A percentile compares a stretch with the other conserved stretches of the same genome.
phyloP scores from a whole-genome alignment of 2,113 vertebrate species.

The Bujurquina vittata region DNA sequence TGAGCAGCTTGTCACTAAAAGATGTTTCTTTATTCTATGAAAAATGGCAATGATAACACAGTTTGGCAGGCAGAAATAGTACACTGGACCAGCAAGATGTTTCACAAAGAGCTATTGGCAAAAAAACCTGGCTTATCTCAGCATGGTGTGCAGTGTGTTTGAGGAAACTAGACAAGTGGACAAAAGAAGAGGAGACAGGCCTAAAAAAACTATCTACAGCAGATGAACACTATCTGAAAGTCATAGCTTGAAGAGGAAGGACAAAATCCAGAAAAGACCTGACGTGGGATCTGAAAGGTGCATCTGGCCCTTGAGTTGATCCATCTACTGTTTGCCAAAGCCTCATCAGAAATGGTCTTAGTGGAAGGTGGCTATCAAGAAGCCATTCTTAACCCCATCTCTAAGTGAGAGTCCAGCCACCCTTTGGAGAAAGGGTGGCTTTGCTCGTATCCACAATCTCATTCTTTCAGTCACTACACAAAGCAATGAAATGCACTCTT shows the following conservation, averaged over 20 bases:
- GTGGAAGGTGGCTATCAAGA: fast-evolving
- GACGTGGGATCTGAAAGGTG: background rate
- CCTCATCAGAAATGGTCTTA: background rate
- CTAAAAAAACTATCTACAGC: fast-evolving
- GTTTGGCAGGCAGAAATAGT: background rate
- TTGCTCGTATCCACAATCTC: too few relatives aligned
- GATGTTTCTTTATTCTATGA: background rate
- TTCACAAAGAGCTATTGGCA: background rate
- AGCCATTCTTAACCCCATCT: too few relatives aligned
- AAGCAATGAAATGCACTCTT: too few relatives aligned
- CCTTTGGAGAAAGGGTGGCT: too few relatives aligned
- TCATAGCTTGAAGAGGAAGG: background rate
- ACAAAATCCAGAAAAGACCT: background rate
- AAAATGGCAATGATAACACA: background rate
- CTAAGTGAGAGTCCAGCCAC: too few relatives aligned
- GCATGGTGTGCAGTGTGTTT: background rate
- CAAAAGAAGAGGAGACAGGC: background rate
- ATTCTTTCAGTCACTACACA: too few relatives aligned
- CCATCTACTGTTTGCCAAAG: background rate
- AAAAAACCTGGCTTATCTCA: background rate
- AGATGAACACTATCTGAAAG: background rate
- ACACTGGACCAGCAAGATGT: background rate
- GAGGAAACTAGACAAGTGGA: background rate
- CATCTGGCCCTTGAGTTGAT: background rate
- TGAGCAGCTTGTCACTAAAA: background rate